Conservation (phyloP, 1,140 invertebrate genomes). For the Gonioctena quinquepunctata region DNA sequence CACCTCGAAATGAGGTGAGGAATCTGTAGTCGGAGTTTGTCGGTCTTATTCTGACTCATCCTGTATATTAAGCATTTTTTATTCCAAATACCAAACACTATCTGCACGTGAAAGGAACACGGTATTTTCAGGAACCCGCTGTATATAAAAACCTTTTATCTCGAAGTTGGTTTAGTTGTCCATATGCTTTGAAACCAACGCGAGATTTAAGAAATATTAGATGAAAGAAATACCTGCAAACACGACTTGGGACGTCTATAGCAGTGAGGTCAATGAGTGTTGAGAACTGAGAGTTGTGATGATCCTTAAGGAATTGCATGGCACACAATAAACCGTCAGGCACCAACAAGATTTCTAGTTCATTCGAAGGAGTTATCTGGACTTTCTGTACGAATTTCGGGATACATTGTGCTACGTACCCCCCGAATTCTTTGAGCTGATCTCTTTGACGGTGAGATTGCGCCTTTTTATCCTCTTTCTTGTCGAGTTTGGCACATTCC, state of each 20-base stretch:
- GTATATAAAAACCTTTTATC: no score
- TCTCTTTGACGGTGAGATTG: not conserved
- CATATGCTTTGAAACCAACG: no score
- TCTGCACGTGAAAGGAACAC: no score
- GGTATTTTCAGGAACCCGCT: no score
- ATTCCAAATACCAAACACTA: no score
- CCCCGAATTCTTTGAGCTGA: slow-evolving; percentile 25
- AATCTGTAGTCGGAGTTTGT: no score
- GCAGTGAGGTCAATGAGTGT: slow-evolving; percentile 28
- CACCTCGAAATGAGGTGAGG: no score
- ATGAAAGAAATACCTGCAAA: no score
- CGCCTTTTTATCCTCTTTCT: not conserved
- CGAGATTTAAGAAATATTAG: no score
- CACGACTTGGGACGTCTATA: slow-evolving; percentile 5
- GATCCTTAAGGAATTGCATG: slow-evolving; percentile 33
- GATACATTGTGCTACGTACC: slow-evolving; percentile 25
- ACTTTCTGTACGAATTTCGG: slow-evolving; percentile 32
- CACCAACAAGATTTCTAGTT: slow-evolving; percentile 30
- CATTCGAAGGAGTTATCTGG: slow-evolving; percentile 22
- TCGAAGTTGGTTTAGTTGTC: no score
- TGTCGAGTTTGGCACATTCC: not conserved
- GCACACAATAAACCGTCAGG: slow-evolving; percentile 27
- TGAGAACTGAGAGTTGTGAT: slow-evolving; percentile 32
- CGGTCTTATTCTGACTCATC: no score
- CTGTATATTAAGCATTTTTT: no score